Percentiles rank a stretch among this genome's conserved stretches.
Evolutionary conservation across 2,113 vertebrate genomes (phyloP).

Genomic region (Neogobius melanostomus): DNA sequence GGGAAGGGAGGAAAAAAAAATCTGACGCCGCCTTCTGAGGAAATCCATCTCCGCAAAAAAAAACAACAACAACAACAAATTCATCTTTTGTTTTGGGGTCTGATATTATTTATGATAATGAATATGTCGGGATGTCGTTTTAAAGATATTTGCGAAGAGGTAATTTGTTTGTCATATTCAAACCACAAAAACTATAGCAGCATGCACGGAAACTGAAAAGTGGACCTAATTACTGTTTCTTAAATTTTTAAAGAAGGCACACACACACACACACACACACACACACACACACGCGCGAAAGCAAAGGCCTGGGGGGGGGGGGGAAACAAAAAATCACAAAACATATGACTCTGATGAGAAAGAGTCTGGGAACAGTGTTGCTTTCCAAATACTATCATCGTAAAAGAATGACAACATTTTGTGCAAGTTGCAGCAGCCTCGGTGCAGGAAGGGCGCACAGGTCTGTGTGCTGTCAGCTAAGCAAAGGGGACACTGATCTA

Average conservation of each 20-base stretch:
- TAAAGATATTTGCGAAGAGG: neutral
- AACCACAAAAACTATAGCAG: neutral
- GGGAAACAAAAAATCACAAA: neutral
- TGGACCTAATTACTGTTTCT: constrained; percentile 26
- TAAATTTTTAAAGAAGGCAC: constrained; percentile 17
- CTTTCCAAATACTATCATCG: constrained; percentile 37
- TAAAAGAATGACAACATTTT: constrained; percentile 51
- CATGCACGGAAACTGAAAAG: neutral
- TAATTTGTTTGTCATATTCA: constrained; percentile 23
- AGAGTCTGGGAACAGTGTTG: constrained; percentile 22
- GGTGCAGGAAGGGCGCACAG: constrained; percentile 30
- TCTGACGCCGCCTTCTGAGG: constrained; percentile 28
- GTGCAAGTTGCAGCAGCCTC: constrained; percentile 21
- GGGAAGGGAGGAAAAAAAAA: constrained; percentile 1
- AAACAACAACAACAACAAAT: constrained; percentile 16
- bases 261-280: neutral
- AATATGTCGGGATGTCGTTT: constrained; percentile 25
- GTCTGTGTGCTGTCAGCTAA: constrained; percentile 44
- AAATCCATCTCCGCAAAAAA: constrained; percentile 8
- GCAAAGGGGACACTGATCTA: constrained; percentile 56
- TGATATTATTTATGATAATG: constrained; percentile 28
- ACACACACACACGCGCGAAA: neutral
- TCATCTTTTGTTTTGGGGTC: constrained; percentile 24
- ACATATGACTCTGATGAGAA: constrained; percentile 19
- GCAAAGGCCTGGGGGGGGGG: constrained; percentile 31